Evolutionary conservation across 2,113 vertebrate species (phyloP), one percentile per base, ranked within the genome.

Genomic region (Grus americana): DNA sequence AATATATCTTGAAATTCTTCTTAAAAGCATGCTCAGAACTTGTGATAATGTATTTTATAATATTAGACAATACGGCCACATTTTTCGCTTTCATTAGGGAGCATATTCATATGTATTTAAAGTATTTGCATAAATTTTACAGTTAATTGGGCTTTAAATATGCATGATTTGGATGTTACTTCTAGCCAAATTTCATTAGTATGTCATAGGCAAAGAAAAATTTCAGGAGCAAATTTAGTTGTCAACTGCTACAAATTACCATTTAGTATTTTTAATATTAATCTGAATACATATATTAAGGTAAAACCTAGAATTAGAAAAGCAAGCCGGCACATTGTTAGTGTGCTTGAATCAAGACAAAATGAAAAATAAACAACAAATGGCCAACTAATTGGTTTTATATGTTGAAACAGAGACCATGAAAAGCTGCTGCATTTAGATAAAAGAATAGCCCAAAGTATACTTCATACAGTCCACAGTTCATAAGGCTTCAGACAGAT

Each of bases 101-200:
- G 79, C 65, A 52, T 47, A 89, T 65, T 86, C n/a, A 12, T 49
- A 90, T 4, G 34, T n/a, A 78, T 79, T 90, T 83, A 72, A 95
- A 79, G 65, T 80, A 93, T 89, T 78, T 89, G 83, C 86, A 96
- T 96, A 93, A 65, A 91, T 94, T 84, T 96, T 71, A 78, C 91
- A 89, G 79, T 91, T 93, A 91, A 97, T 68, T 91, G 67, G 46
- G 65, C 34, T 93, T 92, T 85, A 94, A 96, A 95, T 96, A 96
- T 86, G 83, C 94, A 89, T 92, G n/a, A 84, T 49, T 68, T 94
- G 57, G 59, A 88, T 91, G 79, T 65, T 78, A 59, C 52, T 95
- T 76, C 79, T 67, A 94, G 73, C 57, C 83, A 89, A 67, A 89
- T 94, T 81, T 79, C 65, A 54, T 89, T 81, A 90, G 38, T 81